Base-by-base conservation (phyloP, 2,797 vertebrate genomes). In the Galaxias olidus region DNA sequence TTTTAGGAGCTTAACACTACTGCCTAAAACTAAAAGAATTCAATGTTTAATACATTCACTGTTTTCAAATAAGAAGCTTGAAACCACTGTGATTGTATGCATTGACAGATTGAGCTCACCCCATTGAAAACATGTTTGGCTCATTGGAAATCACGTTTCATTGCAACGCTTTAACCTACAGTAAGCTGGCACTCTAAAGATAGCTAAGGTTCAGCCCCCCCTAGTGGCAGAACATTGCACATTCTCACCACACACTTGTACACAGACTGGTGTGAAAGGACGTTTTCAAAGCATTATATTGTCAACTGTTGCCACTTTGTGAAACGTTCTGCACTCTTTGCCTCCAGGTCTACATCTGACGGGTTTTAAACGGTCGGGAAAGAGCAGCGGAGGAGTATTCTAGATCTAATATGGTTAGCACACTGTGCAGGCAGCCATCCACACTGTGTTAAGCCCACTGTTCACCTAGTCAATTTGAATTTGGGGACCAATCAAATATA, bases 401-500 rank as follows among this genome's bases (percentile, higher is more conserved):
- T 75, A 85, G 74, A 85, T 78, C 74, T 76, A 68, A 69, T 73
- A 68, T 82, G 84, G 81, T 83, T 84, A 75, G 72, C 72, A 78
- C 63, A 73, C 59, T 77, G 66, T 76, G 77, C 82, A 71, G 72
- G 61, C 79, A 68, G 77, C 84, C 82, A 87, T 77, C 73, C 76
- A 74, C 71, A 76, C 52, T 70, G 72, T 69, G 79, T 85, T 86
- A 87, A 78, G 72, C 78, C 78, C 66, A 74, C 80, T 80, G 75
- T 84, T 87, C 86, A 90, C 85, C 82, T 80, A 79, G 83, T 89
- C 88, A 81, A 88, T 90, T 89, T 89, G 86, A 90, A 90, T 87
- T 87, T 87, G 88, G 94, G 93, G 94, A 93, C 94, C 93, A 94
- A 93, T 94, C 94, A 95, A 94, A 96, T 94, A 95, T 92, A 95